phyloP scores from a whole-genome alignment of 2,113 vertebrate species.

The Rhagologus leucostigma region DNA sequence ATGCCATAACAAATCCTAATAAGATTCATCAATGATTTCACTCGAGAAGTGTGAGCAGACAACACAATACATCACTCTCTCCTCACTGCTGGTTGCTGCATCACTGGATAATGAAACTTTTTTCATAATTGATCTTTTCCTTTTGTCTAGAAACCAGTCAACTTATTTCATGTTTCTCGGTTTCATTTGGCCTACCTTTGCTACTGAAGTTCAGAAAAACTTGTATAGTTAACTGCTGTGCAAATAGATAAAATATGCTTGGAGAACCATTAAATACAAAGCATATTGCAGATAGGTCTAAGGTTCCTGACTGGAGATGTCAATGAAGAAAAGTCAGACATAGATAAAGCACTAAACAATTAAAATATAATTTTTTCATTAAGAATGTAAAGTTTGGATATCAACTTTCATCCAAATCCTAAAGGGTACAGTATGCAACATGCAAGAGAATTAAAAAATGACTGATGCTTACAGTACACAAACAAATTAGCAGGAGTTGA shows the following conservation, averaged over 20 bases:
- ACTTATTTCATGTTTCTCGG: background rate
- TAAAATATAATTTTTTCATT: background rate
- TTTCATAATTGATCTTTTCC: background rate
- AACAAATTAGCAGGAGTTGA: constrained; percentile 63
- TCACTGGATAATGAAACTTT: background rate
- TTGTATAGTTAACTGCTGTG: background rate
- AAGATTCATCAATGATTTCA: background rate
- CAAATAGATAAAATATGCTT: background rate
- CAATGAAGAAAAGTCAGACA: background rate
- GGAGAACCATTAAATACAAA: background rate
- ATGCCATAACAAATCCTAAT: background rate
- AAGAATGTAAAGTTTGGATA: background rate
- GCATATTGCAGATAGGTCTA: background rate
- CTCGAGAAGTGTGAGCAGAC: background rate
- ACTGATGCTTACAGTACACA: constrained; percentile 19
- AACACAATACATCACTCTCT: background rate
- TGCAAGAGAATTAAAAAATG: constrained; percentile 1
- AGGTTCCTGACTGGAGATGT: background rate
- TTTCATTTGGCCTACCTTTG: background rate
- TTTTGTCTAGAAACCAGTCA: background rate
- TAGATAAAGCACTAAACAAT: background rate
- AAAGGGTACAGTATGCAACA: background rate
- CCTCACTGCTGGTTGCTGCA: background rate
- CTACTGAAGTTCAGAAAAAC: background rate
- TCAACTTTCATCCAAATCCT: background rate